Conservation (phyloP, 2,888 invertebrate species). For the Trachelus troglodyta region DNA sequence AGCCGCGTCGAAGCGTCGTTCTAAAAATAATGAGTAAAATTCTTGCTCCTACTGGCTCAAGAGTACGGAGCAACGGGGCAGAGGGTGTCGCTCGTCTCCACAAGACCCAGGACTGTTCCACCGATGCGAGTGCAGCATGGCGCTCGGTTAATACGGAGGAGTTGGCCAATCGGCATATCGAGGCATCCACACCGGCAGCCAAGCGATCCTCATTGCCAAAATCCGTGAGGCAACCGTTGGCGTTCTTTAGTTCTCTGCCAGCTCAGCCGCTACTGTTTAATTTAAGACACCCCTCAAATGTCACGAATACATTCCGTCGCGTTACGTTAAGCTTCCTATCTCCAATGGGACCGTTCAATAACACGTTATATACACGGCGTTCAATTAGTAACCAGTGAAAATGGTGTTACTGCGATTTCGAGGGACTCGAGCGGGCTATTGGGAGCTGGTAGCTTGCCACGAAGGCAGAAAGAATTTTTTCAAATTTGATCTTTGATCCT, state of each 20-base stretch:
- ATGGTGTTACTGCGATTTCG: not conserved
- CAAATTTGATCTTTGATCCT: not conserved
- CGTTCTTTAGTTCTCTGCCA: constrained; percentile 50
- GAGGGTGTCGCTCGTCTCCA: not conserved
- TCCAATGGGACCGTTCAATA: not conserved
- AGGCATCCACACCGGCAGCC: constrained; percentile 14
- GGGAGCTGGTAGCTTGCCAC: not conserved
- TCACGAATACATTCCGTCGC: constrained; percentile 57
- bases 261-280: constrained; percentile 52
- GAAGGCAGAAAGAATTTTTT: no score
- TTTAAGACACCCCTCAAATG: constrained; percentile 63
- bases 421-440: no score
- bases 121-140: not conserved
- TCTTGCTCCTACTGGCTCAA: not conserved
- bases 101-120: not conserved
- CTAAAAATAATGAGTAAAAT: not conserved
- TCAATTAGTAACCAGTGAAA: not conserved
- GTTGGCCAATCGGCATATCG: constrained; percentile 9
- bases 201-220: constrained; percentile 41
- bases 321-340: not conserved
- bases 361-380: not conserved
- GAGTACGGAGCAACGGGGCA: not conserved
- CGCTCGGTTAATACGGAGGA: not conserved
- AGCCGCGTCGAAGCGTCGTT: not conserved
- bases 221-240: constrained; percentile 49